Base-by-base conservation (phyloP, 2,888 invertebrate genomes). In the Hyposoter dolosus region DNA sequence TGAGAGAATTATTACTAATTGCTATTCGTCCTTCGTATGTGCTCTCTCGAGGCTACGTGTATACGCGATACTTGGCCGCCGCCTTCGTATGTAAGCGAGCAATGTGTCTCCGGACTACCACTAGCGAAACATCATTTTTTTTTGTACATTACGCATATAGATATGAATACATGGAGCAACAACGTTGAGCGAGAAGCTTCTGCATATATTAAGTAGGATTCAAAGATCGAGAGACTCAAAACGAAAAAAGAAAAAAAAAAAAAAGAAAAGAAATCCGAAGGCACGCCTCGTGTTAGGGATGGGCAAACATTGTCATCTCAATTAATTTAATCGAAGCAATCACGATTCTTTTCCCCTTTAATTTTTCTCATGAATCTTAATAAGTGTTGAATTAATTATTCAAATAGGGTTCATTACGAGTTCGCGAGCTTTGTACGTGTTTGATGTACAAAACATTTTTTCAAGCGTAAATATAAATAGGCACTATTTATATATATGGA, bases 1-100 rank as follows among this genome's bases (percentile, higher is more conserved):
- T 90, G 89, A 77, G 88, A 87, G 89, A 92, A 91, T 91, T 91
- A 91, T 91, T 90, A 91, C 92, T 92, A 92, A 92, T 92, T 92
- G 91, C 90, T 87, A 87, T 87, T 90, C 89, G 92, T 89, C 90
- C 91, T 91, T 92, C 91, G 92, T 86, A 74, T 88, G 87, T 88
- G 90, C 90, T 89, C 88, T 88, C 89, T 82, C 78, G 66, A 50
- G 66, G 63, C 45, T 81, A 19, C 66, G 66, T 53, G 43, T 65
- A 65, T 65, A 32, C 45, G 83, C 83, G 83, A 77, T 74, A 78
- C 81, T 74, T 83, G 74, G 81, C 63, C 78, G 78, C 81, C 81
- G 81, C 74, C 77, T 86, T 86, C 86, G 83, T 84, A 82, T 71
- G 53, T 84, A 45, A 68, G 66, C 53, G 75, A 81, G 76, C 72